Evolutionary conservation across 2,113 vertebrate genomes (phyloP).

Genomic region (Bagarius yarrelli): DNA sequence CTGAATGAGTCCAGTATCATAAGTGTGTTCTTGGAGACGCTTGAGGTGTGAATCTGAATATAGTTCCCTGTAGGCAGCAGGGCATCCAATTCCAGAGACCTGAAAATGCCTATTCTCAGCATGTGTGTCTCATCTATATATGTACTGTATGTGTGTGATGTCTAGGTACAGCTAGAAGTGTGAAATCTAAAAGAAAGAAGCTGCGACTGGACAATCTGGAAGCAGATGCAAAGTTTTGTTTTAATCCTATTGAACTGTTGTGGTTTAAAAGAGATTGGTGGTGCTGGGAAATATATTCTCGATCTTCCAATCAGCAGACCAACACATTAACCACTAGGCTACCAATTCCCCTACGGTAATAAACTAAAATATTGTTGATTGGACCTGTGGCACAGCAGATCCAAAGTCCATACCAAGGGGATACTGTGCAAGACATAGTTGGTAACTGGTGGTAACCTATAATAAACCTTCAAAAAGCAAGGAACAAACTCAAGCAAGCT

Average conservation of each 20-base stretch:
- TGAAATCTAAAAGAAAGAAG: not conserved
- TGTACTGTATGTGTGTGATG: not conserved
- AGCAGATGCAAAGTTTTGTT: too few relatives aligned
- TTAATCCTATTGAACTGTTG: too few relatives aligned
- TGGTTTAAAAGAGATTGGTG: too few relatives aligned
- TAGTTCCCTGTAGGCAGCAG: conserved; percentile 17
- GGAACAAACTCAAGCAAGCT: not conserved
- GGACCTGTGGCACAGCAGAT: not conserved
- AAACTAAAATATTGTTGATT: not conserved
- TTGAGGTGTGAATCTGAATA: conserved; percentile 28
- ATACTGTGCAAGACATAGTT: not conserved
- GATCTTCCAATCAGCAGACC: too few relatives aligned
- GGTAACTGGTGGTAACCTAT: not conserved
- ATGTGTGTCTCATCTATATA: not conserved
- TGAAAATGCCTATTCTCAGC: conserved; percentile 13
- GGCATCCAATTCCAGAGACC: not conserved
- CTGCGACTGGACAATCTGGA: not conserved
- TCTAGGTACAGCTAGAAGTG: not conserved
- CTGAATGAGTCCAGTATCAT: conserved; percentile 36
- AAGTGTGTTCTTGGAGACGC: conserved; percentile 24
- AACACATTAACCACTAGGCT: too few relatives aligned
- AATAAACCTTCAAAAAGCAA: not conserved
- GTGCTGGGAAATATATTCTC: too few relatives aligned
- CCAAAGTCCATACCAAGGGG: too few relatives aligned
- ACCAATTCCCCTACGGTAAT: not conserved